These are phyloP conservation scores for Crocallis elinguaria DNA, from an alignment of 2,888 invertebrate species.

Conservation along the genomic window DNA sequence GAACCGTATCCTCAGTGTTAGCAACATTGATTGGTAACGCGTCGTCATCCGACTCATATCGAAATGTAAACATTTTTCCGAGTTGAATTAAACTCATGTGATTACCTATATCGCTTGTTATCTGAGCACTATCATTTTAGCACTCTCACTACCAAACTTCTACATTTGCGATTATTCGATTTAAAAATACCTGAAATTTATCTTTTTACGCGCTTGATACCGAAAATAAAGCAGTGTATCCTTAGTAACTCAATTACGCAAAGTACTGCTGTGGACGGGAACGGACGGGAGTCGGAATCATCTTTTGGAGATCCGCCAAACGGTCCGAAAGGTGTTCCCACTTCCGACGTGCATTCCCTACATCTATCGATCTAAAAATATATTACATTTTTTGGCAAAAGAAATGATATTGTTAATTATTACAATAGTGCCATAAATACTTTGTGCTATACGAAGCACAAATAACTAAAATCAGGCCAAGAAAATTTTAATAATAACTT, in stretches of 20 bases:
- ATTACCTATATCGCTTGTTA: neutral
- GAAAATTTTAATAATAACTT: neutral
- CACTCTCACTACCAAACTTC: neutral
- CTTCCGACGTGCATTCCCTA: conserved; percentile 73
- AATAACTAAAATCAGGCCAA: neutral
- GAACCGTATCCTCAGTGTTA: conserved; percentile 26
- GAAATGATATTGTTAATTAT: conserved; percentile 19
- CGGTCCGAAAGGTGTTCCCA: conserved; percentile 60
- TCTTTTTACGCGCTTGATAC: conserved; percentile 10
- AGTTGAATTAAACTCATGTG: neutral
- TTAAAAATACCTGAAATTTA: conserved; percentile 6
- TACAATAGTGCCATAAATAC: neutral
- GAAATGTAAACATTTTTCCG: neutral
- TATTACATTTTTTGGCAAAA: conserved; percentile 24
- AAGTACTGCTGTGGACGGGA: conserved; percentile 46
- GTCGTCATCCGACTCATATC: too few relatives aligned
- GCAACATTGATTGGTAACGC: conserved; percentile 9
- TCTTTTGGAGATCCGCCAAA: conserved; percentile 66
- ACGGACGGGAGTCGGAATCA: conserved; percentile 45
- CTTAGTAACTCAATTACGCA: conserved; percentile 48
- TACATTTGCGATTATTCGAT: conserved; percentile 8
- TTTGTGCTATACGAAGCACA: neutral
- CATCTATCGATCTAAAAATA: conserved; percentile 33
- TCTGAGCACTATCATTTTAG: neutral
- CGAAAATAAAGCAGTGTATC: conserved; percentile 22